phyloP scores from a whole-genome alignment of 2,797 vertebrate species.

The Nannoperca obscura region DNA sequence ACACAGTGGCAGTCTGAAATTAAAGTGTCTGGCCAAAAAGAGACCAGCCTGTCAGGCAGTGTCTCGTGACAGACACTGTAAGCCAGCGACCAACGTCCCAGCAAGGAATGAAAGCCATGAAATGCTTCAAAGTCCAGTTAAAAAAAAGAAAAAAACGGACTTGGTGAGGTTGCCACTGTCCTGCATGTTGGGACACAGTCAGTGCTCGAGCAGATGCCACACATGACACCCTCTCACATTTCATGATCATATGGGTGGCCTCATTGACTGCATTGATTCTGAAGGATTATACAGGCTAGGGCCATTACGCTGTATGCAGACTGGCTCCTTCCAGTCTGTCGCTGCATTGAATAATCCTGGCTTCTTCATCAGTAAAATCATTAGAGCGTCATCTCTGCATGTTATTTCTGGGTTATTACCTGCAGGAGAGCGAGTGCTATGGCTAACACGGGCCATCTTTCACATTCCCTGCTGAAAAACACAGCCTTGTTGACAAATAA shows the following conservation, averaged over 20 bases:
- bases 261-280: constrained; percentile 82
- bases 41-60: constrained; percentile 44
- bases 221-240: constrained; percentile 78
- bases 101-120: constrained; percentile 34
- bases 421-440: constrained; percentile 71
- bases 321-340: constrained; percentile 79
- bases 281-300: constrained; percentile 74
- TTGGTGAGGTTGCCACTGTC: constrained; percentile 38
- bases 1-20: constrained; percentile 67
- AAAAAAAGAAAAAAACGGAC: constrained; percentile 32
- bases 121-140: constrained; percentile 53
- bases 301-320: constrained; percentile 71
- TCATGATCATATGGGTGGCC: constrained; percentile 78
- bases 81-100: constrained; percentile 33
- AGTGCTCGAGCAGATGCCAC: constrained; percentile 70
- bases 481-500: constrained; percentile 79
- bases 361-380: constrained; percentile 85
- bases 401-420: constrained; percentile 87
- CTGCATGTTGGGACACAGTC: constrained; percentile 52
- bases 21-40: constrained; percentile 49
- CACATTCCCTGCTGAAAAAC: constrained; percentile 70
- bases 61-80: constrained; percentile 63
- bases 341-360: constrained; percentile 73
- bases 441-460: constrained; percentile 76
- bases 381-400: constrained; percentile 80